These are phyloP conservation scores for Watsonalla binaria DNA, from an alignment of 2,888 invertebrate species.

Conservation along the genomic window DNA sequence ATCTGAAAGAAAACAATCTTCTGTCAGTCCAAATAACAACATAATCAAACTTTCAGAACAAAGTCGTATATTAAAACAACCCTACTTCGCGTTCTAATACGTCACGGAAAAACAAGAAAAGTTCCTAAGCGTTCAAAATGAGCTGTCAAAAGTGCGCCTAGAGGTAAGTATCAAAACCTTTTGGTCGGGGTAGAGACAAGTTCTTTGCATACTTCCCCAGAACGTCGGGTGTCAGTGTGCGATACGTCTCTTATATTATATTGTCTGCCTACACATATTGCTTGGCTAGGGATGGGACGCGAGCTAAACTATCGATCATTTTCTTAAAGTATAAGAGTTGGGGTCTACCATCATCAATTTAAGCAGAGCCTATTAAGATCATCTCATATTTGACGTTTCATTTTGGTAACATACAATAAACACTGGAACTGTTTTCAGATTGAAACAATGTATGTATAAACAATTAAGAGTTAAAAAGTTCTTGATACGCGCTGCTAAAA, in stretches of 20 bases:
- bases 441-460: too few species aligned
- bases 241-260: conserved; percentile 75
- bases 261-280: conserved; percentile 73
- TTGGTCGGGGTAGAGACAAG: conserved; percentile 51
- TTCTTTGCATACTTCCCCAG: conserved; percentile 78
- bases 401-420: too few species aligned
- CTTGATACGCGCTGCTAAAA: too few species aligned
- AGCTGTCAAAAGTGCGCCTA: conserved; percentile 47
- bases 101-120: conserved; percentile 20
- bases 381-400: too few species aligned
- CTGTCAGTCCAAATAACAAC: background rate
- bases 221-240: conserved; percentile 70
- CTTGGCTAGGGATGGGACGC: conserved; percentile 45
- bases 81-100: conserved; percentile 12
- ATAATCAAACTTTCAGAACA: background rate
- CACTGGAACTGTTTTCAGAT: too few species aligned
- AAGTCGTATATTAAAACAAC: background rate
- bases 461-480: too few species aligned
- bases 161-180: conserved; percentile 56
- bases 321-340: background rate
- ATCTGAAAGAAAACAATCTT: too few species aligned
- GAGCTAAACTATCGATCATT: conserved; percentile 30
- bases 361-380: too few species aligned
- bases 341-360: too few species aligned
- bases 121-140: conserved; percentile 23